Evolutionary conservation across 2,113 vertebrate species (phyloP).

Genomic region (Ptilorrhoa leucosticta): DNA sequence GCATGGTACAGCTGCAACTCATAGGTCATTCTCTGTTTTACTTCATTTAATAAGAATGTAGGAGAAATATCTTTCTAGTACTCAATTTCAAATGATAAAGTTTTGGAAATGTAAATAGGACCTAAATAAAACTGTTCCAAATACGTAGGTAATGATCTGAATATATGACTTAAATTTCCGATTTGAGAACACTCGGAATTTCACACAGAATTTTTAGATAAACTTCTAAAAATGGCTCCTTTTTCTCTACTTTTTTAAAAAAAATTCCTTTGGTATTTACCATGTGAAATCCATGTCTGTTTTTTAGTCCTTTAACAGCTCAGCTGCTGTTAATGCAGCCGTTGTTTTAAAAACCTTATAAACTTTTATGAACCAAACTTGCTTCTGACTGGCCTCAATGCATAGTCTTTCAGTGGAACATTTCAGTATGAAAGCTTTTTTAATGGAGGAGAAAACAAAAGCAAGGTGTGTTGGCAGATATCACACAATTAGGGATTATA

Average conservation of each 20-base stretch:
- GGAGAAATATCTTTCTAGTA: background rate
- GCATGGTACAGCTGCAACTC: background rate
- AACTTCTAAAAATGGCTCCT: background rate
- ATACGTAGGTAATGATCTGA: background rate
- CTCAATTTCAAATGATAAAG: background rate
- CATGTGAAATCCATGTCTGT: background rate
- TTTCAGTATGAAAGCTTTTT: background rate
- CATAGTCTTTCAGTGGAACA: background rate
- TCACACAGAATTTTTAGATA: background rate
- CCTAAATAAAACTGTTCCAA: background rate
- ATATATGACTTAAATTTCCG: background rate
- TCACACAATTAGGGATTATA: background rate
- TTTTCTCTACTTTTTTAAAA: background rate
- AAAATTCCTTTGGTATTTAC: background rate
- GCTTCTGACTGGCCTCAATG: background rate
- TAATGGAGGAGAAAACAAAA: background rate
- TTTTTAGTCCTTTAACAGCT: background rate
- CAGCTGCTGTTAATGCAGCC: background rate
- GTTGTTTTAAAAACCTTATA: background rate
- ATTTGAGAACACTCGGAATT: background rate
- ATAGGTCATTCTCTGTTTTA: background rate
- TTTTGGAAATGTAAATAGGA: background rate
- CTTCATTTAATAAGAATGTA: background rate
- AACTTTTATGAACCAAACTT: background rate
- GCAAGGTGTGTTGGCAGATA: background rate